A percentile compares a stretch with the other conserved stretches of the same genome.
phyloP scores from a whole-genome alignment of 2,888 invertebrate species.

The Automeris io region DNA sequence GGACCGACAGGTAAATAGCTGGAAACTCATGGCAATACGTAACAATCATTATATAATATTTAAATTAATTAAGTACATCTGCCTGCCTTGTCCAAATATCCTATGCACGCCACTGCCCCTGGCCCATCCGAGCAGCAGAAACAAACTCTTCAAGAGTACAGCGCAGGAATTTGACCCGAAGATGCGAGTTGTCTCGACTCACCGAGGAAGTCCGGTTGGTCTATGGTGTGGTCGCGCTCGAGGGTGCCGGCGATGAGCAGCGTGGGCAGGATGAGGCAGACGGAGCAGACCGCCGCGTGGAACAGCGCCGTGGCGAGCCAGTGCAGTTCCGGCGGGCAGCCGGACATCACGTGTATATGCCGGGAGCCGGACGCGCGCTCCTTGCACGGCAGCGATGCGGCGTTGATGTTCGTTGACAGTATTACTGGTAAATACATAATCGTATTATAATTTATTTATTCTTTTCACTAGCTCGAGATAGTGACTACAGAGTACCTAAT shows the following conservation, averaged over 20 bases:
- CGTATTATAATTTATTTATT: too few species aligned
- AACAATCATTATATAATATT: too few species aligned
- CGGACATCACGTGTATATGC: constrained; percentile 81
- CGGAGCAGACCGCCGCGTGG: constrained; percentile 61
- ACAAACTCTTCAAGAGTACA: too few species aligned
- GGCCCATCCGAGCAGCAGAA: too few species aligned
- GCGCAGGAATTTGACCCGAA: too few species aligned
- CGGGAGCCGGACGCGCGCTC: constrained; percentile 80
- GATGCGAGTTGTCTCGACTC: constrained; percentile 15
- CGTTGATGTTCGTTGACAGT: constrained; percentile 64
- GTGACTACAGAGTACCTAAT: too few species aligned
- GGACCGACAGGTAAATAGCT: too few species aligned
- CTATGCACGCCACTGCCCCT: too few species aligned
- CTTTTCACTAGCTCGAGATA: too few species aligned
- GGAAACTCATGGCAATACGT: too few species aligned
- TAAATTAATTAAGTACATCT: too few species aligned
- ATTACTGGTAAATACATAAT: constrained; percentile 28
- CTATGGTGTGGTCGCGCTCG: constrained; percentile 35
- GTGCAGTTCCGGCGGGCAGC: constrained; percentile 76
- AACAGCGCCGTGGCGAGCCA: constrained; percentile 79
- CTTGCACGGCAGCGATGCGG: constrained; percentile 77
- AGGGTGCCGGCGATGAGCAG: constrained; percentile 19
- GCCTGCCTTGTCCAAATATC: too few species aligned
- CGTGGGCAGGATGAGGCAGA: constrained; percentile 30
- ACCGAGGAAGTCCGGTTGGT: constrained; percentile 35